Evolutionary conservation across 2,888 invertebrate species (phyloP), one percentile per base, ranked within the genome.

Genomic region (Perizoma affinitatum): DNA sequence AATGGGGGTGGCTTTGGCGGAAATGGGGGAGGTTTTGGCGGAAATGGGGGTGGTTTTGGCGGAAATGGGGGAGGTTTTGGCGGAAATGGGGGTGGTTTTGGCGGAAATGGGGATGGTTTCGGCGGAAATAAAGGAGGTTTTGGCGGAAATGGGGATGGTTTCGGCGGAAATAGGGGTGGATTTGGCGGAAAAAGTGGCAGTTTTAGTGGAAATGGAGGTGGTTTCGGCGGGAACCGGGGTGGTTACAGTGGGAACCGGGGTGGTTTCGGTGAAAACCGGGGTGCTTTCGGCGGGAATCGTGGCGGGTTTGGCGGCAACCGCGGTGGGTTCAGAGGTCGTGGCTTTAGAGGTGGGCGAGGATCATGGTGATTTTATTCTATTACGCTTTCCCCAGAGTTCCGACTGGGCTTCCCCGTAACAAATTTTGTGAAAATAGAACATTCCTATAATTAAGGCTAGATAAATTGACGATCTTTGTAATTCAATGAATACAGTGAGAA

Each of bases 181-280:
- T 78, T 74, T n/a, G 73, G 76, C n/a, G 72, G 81, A 4, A 71
- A 70, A 56, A 56, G 73, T 4, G 73, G 77, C 4, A 73, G 78
- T 5, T 74, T 68, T 48, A 75, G 75, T 34, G 75, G 75, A 4
- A 71, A 66, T 9, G 48, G 63, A 5, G 73, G 75, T 0, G 73
- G 75, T 4, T 76, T 67, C 11, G 69, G 73, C 5, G 68, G 75
- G 0, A 71, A 70, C 41, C 58, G 61, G 34, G 72, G 79, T 0
- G 75, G 82, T 11, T 80, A 71, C 53, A 68, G 75, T 0, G 68
- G 69, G 22, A 22, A 22, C 2, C 63, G 71, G 11, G 74, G 73
- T 4, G 75, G 77, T 0, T 79, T 68, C 36, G 73, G 75, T 0
- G 70, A 73, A 1, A 67, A 66, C 33, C 22, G 60, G 5, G 71